Base-by-base conservation (phyloP, 2,797 vertebrate species). In the Brachyrhaphis roseni region DNA sequence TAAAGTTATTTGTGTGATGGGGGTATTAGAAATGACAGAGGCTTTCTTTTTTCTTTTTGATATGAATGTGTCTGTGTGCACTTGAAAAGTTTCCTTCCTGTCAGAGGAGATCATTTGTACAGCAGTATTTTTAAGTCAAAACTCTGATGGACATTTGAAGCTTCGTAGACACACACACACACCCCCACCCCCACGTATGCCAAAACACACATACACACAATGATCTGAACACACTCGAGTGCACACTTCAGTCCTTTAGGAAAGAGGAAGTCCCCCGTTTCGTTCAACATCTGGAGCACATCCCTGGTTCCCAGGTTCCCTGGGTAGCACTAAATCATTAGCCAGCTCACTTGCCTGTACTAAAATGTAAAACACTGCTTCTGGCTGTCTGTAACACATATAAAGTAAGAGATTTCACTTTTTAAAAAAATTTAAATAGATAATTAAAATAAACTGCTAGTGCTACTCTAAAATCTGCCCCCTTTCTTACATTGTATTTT, bases 221-320 rank as follows among this genome's bases (percentile, higher is more conserved):
- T 71, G 53, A 51, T 26, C 43, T 55, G 31, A 62, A 81, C 70
- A 34, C 51, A 79, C 36, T 71, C 39, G 43, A 47, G 70, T 51
- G 15, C 83, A 36, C 77, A 78, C 77, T 78, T 84, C n/a, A 88
- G 82, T 90, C 90, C 84, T 89, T 74, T 51, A 92, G 88, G 85
- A 92, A 87, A 88, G 78, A 94, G 95, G 93, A 95, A 93, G 93
- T 95, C 88, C 92, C 91, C 91, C 89, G 77, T 87, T 81, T 90
- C 91, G 82, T 94, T 90, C 78, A 95, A 94, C 94, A 96, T 96
- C 95, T 95, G 95, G 94, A 94, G 87, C 82, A 84, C 86, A 90
- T 92, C 87, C 79, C 83, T 78, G 81, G 88, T 86, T 93, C 89
- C 87, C 77, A n/a, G 66, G 87, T 91, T 92, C 89, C 91, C 93